A percentile compares a stretch with the other conserved stretches of the same genome.
Evolutionary conservation across 2,888 invertebrate species (phyloP).

Genomic region (Phortica okadai): DNA sequence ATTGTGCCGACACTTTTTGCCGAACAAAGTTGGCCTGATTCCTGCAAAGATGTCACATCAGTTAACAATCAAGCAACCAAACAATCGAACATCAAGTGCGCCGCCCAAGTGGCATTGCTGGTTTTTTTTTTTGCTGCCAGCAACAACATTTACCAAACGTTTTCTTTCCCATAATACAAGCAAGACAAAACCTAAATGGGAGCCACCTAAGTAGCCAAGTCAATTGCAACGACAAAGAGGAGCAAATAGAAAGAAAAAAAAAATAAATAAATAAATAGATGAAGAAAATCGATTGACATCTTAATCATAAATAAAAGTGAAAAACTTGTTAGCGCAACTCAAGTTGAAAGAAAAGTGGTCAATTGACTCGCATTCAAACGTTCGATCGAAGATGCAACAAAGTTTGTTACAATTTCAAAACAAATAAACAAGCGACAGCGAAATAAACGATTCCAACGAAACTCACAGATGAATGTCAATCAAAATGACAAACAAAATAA

Average conservation of each 20-base stretch:
- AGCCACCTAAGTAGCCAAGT: conserved; percentile 48
- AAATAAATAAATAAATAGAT: conserved; percentile 56
- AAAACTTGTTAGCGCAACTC: conserved; percentile 52
- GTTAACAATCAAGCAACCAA: too few relatives aligned
- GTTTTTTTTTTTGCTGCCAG: too few relatives aligned
- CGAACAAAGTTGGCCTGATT: neutral
- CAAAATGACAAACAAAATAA: conserved; percentile 65
- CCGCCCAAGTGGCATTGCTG: too few relatives aligned
- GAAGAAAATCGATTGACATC: conserved; percentile 68
- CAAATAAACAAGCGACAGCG: conserved; percentile 1
- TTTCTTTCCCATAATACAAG: neutral
- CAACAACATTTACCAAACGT: too few relatives aligned
- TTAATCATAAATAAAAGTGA: conserved; percentile 73
- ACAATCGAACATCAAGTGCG: too few relatives aligned
- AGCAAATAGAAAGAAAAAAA: conserved; percentile 33
- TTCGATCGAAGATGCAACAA: conserved; percentile 29
- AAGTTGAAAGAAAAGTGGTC: conserved; percentile 42
- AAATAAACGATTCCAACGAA: neutral
- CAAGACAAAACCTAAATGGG: conserved; percentile 18
- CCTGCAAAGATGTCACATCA: too few relatives aligned
- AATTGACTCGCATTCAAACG: conserved; percentile 24
- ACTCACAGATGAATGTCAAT: conserved; percentile 60
- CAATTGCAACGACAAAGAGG: conserved; percentile 32
- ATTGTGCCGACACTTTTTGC: too few relatives aligned
- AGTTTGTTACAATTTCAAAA: conserved; percentile 51